A percentile compares a stretch with the other conserved stretches of the same genome.
These are phyloP conservation scores for Oryzias melastigma DNA, from an alignment of 2,113 vertebrate genomes.

Conservation along the genomic window DNA sequence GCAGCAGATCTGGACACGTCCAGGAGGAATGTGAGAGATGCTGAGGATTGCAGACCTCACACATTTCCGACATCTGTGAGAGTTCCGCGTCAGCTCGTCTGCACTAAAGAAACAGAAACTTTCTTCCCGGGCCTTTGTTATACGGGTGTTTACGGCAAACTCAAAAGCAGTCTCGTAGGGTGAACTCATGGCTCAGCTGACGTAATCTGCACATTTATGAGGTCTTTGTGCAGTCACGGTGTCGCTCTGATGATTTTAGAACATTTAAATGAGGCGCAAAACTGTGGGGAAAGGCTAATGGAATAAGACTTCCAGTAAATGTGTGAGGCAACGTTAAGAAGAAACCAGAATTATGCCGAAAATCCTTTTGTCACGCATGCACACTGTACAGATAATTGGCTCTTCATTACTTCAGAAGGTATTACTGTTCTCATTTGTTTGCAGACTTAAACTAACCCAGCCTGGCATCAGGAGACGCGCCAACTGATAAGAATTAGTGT, in stretches of 20 bases:
- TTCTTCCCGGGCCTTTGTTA: no score
- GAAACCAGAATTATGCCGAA: conserved; percentile 21
- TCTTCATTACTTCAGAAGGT: conserved; percentile 1
- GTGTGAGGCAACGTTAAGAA: conserved; percentile 5
- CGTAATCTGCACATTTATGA: conserved; percentile 13
- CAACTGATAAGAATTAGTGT: neutral
- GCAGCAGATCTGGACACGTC: conserved; percentile 58
- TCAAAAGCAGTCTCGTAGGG: no score
- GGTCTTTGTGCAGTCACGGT: neutral
- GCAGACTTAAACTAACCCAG: neutral
- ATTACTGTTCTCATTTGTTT: neutral
- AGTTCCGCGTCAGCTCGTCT: no score
- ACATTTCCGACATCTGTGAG: conserved; percentile 20
- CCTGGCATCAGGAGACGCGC: neutral
- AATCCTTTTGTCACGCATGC: conserved; percentile 10
- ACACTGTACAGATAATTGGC: neutral
- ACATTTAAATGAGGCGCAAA: conserved; percentile 24
- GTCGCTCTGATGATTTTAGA: neutral
- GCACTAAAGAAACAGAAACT: no score
- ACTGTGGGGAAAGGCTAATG: conserved; percentile 28
- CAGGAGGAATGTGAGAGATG: conserved; percentile 49
- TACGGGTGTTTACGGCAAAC: no score
- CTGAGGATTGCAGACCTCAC: conserved; percentile 23
- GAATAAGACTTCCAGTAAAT: conserved; percentile 20
- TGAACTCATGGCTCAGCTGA: neutral